These are phyloP conservation scores for Phaethornis superciliosus DNA, from an alignment of 2,113 vertebrate genomes.

Conservation along the genomic window DNA sequence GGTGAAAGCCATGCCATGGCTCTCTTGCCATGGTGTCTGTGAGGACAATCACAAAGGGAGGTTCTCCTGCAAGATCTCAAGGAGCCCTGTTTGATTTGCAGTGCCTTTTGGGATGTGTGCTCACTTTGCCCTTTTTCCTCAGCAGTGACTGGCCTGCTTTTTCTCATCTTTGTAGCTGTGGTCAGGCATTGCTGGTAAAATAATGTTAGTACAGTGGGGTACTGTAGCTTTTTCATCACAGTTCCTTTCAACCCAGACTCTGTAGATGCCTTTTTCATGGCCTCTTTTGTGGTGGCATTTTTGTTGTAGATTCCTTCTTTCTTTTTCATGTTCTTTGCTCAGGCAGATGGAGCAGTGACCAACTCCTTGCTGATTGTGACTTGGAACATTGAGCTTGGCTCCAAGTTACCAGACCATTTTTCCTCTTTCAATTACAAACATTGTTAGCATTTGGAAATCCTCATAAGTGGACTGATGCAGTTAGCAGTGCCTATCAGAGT, in stretches of 20 bases:
- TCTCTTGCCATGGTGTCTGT: not conserved
- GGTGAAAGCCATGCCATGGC: not conserved
- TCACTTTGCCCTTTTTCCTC: not conserved
- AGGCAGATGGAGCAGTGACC: not conserved
- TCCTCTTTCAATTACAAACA: not conserved
- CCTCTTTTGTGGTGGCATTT: not conserved
- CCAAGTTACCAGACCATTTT: not conserved
- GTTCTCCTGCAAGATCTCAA: not conserved
- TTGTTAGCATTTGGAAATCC: constrained; percentile 11
- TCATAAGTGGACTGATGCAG: not conserved
- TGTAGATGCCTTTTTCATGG: not conserved
- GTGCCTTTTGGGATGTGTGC: not conserved
- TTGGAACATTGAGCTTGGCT: not conserved
- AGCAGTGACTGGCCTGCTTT: not conserved
- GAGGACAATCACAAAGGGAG: not conserved
- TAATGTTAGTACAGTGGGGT: not conserved
- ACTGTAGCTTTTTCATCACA: not conserved
- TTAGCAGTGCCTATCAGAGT: constrained; percentile 7
- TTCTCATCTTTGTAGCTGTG: not conserved
- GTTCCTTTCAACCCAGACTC: not conserved
- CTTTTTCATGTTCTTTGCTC: not conserved
- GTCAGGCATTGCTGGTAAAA: not conserved
- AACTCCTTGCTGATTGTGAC: not conserved
- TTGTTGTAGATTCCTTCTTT: not conserved
- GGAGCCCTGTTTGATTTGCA: not conserved